Evolutionary conservation across 2,888 invertebrate species (phyloP).

Genomic region (Callosobruchus maculatus): DNA sequence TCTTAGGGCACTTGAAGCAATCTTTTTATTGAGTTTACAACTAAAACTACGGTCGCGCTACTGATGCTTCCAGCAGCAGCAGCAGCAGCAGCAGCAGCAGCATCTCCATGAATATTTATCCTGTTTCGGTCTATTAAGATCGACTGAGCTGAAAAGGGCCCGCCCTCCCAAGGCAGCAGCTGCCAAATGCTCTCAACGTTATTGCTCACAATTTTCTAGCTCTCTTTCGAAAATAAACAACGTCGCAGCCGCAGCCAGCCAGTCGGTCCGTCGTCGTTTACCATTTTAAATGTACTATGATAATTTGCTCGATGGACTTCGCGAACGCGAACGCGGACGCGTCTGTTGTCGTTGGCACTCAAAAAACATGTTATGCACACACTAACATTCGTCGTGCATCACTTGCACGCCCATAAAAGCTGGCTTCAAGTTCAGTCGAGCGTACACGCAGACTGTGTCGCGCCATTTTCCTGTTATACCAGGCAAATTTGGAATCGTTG

Average conservation of each 20-base stretch:
- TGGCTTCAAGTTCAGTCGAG: neutral
- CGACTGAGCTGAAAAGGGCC: neutral
- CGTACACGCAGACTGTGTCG: too few species aligned
- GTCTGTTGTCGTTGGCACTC: neutral
- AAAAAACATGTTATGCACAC: neutral
- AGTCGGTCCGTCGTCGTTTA: neutral
- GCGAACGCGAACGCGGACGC: neutral
- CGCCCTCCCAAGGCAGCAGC: neutral
- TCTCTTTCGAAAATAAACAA: neutral
- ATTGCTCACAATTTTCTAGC: neutral
- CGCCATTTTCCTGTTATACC: too few species aligned
- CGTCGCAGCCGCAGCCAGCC: neutral
- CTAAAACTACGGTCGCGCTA: neutral
- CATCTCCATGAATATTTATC: neutral
- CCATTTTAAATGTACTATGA: neutral
- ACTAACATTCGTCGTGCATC: neutral
- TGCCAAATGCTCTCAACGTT: neutral
- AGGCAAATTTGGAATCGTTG: too few species aligned
- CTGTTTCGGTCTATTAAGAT: neutral
- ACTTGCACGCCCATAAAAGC: neutral
- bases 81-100: too few species aligned
- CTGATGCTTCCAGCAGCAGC: too few species aligned
- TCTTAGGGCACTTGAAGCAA: too few species aligned
- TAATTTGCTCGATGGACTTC: neutral
- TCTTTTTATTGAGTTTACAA: too few species aligned